phyloP scores from a whole-genome alignment of 2,888 invertebrate species.

The Dynastes tityus region DNA sequence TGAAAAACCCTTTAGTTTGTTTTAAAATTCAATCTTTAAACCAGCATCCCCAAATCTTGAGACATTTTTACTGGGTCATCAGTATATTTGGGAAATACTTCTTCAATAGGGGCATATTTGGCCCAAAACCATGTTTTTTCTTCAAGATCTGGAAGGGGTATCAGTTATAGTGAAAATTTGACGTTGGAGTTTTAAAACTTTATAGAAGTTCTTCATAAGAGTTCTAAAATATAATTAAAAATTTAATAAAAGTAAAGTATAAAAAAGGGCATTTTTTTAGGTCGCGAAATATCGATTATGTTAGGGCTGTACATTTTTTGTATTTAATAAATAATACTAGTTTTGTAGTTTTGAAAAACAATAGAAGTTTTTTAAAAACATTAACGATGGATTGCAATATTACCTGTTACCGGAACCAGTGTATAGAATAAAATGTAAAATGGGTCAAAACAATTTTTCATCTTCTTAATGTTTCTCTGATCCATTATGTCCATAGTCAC shows the following conservation, averaged over 20 bases:
- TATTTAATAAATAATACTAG: no score
- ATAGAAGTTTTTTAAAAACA: no score
- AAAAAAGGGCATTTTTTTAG: neutral
- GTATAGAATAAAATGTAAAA: neutral
- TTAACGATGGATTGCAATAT: neutral
- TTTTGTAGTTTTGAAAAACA: no score
- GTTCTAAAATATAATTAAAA: neutral
- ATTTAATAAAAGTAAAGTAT: no score
- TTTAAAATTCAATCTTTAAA: no score
- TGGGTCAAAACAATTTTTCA: constrained; percentile 1
- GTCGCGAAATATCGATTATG: no score
- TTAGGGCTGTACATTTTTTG: no score
- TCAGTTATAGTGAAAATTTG: neutral
- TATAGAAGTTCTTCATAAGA: neutral
- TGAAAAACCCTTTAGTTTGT: no score
- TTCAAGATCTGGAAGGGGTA: no score
- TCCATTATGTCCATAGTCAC: constrained; percentile 22
- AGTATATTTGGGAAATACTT: constrained; percentile 7
- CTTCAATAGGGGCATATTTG: neutral
- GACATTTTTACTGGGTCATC: constrained; percentile 1
- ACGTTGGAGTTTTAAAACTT: no score
- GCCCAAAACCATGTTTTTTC: neutral
- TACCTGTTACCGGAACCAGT: constrained; percentile 25
- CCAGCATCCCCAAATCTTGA: neutral
- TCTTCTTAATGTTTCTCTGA: neutral